A percentile compares a stretch with the other conserved stretches of the same genome.
Conservation (phyloP, 1,140 invertebrate genomes). For the Thalassaphorura encarpata region DNA sequence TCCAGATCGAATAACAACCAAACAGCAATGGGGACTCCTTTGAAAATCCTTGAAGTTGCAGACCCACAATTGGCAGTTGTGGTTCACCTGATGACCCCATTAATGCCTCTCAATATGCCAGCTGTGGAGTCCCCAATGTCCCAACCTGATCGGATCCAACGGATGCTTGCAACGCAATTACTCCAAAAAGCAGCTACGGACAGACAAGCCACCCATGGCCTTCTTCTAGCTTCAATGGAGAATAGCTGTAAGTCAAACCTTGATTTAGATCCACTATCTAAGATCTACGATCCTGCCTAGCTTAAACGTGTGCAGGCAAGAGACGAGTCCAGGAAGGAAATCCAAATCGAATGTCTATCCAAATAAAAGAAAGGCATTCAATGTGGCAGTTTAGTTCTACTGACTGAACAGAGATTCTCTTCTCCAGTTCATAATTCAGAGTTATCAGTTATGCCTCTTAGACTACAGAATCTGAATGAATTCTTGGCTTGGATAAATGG, state of each 20-base stretch:
- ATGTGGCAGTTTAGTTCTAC: no score
- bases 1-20: conserved; percentile 40
- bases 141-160: conserved; percentile 62
- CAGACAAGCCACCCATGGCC: conserved; percentile 61
- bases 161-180: conserved; percentile 62
- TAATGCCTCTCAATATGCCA: conserved; percentile 63
- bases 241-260: conserved; percentile 63
- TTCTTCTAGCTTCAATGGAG: conserved; percentile 79
- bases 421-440: no score
- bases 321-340: no score
- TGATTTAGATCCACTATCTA: no score
- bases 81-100: conserved; percentile 74
- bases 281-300: no score
- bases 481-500: no score
- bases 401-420: no score
- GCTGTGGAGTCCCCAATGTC: conserved; percentile 68
- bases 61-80: conserved; percentile 76
- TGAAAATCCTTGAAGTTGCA: conserved; percentile 70
- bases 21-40: conserved; percentile 21
- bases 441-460: no score
- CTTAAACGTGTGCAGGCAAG: no score
- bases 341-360: no score
- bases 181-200: conserved; percentile 59
- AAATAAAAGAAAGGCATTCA: no score
- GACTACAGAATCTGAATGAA: no score